These are phyloP conservation scores for Lordiphosa fenestrarum DNA, from an alignment of 2,888 invertebrate species.

Conservation along the genomic window DNA sequence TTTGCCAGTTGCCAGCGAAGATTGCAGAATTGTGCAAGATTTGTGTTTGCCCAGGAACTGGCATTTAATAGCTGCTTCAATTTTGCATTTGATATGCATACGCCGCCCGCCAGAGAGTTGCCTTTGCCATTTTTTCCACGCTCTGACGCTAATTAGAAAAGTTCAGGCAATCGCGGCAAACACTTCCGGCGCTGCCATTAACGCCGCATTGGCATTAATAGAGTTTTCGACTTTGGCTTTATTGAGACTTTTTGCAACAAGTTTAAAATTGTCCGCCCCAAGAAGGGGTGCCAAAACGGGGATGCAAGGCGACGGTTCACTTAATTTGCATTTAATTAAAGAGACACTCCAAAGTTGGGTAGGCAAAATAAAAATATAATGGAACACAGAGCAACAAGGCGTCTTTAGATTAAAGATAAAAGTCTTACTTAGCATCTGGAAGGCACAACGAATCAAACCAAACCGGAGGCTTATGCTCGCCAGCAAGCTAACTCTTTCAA, in stretches of 20 bases:
- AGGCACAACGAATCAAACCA: no score
- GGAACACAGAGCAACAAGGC: no score
- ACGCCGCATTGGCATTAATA: slow-evolving; percentile 58
- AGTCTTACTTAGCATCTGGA: no score
- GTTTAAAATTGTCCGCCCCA: slow-evolving; percentile 48
- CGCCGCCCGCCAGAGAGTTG: slow-evolving; percentile 3
- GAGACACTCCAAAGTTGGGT: slow-evolving; percentile 26
- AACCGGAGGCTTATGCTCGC: no score
- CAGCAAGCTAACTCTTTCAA: no score
- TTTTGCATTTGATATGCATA: slow-evolving; percentile 42
- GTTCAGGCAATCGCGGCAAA: slow-evolving; percentile 45
- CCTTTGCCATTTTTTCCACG: slow-evolving; percentile 8
- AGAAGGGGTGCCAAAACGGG: slow-evolving; percentile 27
- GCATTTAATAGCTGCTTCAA: slow-evolving; percentile 41
- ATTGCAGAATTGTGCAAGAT: slow-evolving; percentile 51
- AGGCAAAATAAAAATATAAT: no score
- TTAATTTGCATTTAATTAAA: slow-evolving; percentile 73
- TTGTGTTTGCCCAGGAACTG: slow-evolving; percentile 42
- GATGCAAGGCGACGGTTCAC: slow-evolving; percentile 56
- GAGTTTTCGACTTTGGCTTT: slow-evolving; percentile 42
- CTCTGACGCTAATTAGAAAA: slow-evolving; percentile 64
- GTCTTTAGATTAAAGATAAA: no score
- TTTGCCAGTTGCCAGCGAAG: slow-evolving; percentile 47
- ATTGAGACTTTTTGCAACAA: slow-evolving; percentile 54
- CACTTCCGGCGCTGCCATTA: slow-evolving; percentile 41